Conservation (phyloP, 2,888 invertebrate species). For the Mallateleia sp. region DNA sequence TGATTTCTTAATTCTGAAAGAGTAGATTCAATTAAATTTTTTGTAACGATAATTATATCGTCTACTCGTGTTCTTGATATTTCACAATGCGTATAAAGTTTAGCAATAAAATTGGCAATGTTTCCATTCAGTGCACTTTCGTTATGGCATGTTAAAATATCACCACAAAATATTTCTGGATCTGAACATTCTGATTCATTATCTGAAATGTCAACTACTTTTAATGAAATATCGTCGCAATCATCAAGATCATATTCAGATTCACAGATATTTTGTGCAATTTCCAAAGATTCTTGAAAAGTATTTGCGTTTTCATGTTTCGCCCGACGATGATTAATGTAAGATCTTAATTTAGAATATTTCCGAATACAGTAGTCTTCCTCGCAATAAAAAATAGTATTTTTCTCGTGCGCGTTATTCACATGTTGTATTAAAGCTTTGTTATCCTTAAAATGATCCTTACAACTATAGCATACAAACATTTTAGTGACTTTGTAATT, state of each 20-base stretch:
- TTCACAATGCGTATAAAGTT: too few relatives aligned
- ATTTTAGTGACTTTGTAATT: too few relatives aligned
- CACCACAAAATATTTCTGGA: not conserved
- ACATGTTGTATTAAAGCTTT: conserved; percentile 5
- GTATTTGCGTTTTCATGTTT: not conserved
- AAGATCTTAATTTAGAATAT: not conserved
- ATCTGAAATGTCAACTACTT: too few relatives aligned
- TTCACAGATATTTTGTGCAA: too few relatives aligned
- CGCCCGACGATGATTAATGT: not conserved
- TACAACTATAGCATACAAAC: not conserved
- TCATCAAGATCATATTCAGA: not conserved
- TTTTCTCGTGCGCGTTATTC: not conserved
- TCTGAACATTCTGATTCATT: not conserved
- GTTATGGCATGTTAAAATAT: not conserved
- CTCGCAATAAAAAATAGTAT: conserved; percentile 15
- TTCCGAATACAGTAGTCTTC: not conserved
- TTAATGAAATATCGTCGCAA: not conserved
- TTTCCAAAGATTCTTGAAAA: too few relatives aligned
- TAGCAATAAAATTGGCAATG: too few relatives aligned
- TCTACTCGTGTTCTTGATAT: too few relatives aligned
- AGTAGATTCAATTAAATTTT: too few relatives aligned
- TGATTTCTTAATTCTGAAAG: too few relatives aligned
- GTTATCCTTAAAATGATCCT: not conserved
- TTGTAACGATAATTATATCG: too few relatives aligned
- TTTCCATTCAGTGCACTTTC: not conserved